A percentile compares a stretch with the other conserved stretches of the same genome.
phyloP scores from a whole-genome alignment of 2,888 invertebrate genomes.

The Mechanitis mazaeus region DNA sequence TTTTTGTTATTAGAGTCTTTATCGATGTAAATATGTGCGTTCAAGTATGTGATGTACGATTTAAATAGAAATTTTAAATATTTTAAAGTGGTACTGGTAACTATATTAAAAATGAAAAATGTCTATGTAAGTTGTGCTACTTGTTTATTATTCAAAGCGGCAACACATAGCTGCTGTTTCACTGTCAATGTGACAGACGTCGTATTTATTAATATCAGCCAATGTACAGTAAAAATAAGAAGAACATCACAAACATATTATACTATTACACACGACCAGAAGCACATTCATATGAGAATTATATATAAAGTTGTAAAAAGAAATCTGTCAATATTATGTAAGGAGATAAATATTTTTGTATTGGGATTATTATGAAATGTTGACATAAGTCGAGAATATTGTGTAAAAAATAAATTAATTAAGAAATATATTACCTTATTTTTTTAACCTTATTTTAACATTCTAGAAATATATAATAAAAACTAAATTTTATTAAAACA shows the following conservation, averaged over 20 bases:
- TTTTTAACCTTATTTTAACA: conserved; percentile 1
- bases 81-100: conserved; percentile 36
- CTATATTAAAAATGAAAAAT: conserved; percentile 28
- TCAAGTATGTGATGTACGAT: conserved; percentile 51
- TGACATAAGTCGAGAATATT: conserved; percentile 69
- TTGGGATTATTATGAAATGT: conserved; percentile 70
- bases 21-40: conserved; percentile 58
- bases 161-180: neutral
- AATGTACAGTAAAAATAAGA: conserved; percentile 22
- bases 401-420: conserved; percentile 69
- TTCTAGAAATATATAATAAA: too few relatives aligned
- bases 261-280: conserved; percentile 37
- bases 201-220: neutral
- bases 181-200: neutral
- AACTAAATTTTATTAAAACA: too few relatives aligned
- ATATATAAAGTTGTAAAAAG: conserved; percentile 53
- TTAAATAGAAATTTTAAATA: conserved; percentile 10
- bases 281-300: conserved; percentile 37
- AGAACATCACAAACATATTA: conserved; percentile 47
- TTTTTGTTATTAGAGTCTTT: conserved; percentile 41
- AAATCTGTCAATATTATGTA: conserved; percentile 65
- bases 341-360: conserved; percentile 75
- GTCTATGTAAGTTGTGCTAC: conserved; percentile 14
- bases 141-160: neutral
- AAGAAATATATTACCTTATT: conserved; percentile 36